Evolutionary conservation across 2,113 vertebrate genomes (phyloP).

Genomic region (Mugil cephalus): DNA sequence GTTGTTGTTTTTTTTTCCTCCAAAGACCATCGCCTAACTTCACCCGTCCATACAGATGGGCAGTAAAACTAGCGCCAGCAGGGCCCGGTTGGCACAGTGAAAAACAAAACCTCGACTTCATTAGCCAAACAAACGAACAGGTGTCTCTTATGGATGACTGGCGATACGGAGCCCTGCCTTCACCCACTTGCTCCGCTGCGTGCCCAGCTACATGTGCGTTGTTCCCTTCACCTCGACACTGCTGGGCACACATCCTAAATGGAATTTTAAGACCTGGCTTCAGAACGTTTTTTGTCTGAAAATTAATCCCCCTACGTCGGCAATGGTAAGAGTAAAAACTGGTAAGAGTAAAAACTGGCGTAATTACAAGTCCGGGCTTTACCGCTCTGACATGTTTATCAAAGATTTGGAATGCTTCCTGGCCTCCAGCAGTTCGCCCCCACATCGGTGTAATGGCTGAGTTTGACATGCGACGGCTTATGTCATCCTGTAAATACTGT

Average conservation of each 20-base stretch:
- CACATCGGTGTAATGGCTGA: slow-evolving; percentile 19
- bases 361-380: slow-evolving; percentile 60
- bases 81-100: slow-evolving; percentile 65
- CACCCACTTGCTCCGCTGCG: slow-evolving; percentile 40
- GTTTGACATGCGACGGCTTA: slow-evolving; percentile 33
- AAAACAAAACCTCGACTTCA: slow-evolving; percentile 63
- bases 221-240: slow-evolving; percentile 65
- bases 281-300: slow-evolving; percentile 68
- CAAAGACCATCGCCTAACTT: slow-evolving; percentile 59
- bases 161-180: slow-evolving; percentile 56
- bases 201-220: slow-evolving; percentile 70
- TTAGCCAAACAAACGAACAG: slow-evolving; percentile 79
- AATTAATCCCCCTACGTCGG: slow-evolving; percentile 66
- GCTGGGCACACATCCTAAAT: slow-evolving; percentile 68
- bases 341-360: slow-evolving; percentile 60
- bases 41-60: slow-evolving; percentile 76
- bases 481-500: slow-evolving; percentile 20
- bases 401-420: slow-evolving; percentile 63
- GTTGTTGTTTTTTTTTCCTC: slow-evolving; percentile 14
- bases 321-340: slow-evolving; percentile 43
- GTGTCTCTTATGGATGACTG: slow-evolving; percentile 76
- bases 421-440: slow-evolving; percentile 42
- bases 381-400: slow-evolving; percentile 67
- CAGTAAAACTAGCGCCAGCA: slow-evolving; percentile 75
- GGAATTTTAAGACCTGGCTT: slow-evolving; percentile 78